phyloP scores from a whole-genome alignment of 2,797 vertebrate genomes.

The Acropternis orthonyx region DNA sequence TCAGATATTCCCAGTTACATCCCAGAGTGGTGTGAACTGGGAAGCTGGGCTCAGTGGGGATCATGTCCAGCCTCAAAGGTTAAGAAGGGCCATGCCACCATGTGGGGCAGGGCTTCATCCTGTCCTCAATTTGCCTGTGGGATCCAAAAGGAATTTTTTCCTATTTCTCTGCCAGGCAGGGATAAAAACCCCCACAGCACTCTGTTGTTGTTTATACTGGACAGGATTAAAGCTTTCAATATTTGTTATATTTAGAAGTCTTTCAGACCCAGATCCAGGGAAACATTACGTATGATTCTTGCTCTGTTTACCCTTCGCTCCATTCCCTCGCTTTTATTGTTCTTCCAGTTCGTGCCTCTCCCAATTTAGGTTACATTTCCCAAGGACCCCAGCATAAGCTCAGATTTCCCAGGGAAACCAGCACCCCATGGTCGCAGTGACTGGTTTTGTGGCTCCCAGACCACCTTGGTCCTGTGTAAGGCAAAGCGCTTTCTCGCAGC shows the following conservation, averaged over 20 bases:
- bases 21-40: not conserved
- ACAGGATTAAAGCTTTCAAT: conserved; percentile 38
- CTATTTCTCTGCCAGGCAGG: conserved; percentile 58
- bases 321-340: not conserved
- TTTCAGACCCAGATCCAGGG: not conserved
- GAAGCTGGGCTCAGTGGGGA: not conserved
- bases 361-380: not conserved
- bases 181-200: fast-evolving
- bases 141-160: not conserved
- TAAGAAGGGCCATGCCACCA: not conserved
- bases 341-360: not conserved
- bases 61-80: not conserved
- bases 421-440: not conserved
- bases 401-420: conserved; percentile 9
- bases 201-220: conserved; percentile 52
- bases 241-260: conserved; percentile 66
- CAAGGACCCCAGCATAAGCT: not conserved
- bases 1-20: not conserved
- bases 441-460: not conserved
- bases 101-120: not conserved
- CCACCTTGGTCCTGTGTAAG: not conserved
- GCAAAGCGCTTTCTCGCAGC: not conserved
- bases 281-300: not conserved
- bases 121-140: conserved; percentile 37
- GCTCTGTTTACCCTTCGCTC: not conserved